Evolutionary conservation across 2,113 vertebrate species (phyloP).

Genomic region (Pundamilia nyererei): DNA sequence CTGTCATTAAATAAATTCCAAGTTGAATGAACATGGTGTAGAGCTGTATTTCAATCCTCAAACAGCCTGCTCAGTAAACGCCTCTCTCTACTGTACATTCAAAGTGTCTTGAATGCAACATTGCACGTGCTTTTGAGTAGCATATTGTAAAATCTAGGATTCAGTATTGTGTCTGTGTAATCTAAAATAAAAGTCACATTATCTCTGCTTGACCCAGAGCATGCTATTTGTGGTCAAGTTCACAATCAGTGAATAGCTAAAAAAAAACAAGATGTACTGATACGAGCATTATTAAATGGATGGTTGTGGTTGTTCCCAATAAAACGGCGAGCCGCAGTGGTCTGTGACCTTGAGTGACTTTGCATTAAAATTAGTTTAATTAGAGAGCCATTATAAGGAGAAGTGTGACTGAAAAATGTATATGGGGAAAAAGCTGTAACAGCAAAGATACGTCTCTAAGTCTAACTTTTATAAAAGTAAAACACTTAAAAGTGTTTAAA

Average conservation of each 20-base stretch:
- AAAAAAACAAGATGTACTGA: not conserved
- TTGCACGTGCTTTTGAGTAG: not conserved
- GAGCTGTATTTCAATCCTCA: not conserved
- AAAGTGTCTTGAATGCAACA: not conserved
- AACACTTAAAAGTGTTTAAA: not conserved
- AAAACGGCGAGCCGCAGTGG: not conserved
- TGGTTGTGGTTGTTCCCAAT: not conserved
- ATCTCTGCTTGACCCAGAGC: not conserved
- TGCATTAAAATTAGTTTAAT: not conserved
- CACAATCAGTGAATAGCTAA: not conserved
- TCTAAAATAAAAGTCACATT: not conserved
- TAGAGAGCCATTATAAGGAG: not conserved
- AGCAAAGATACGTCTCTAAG: not conserved
- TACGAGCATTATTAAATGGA: not conserved
- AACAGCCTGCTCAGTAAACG: not conserved
- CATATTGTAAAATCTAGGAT: not conserved
- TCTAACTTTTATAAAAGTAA: not conserved
- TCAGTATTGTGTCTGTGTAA: not conserved
- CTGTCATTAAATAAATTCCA: not conserved
- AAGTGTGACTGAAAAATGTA: not conserved
- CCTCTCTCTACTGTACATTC: not conserved
- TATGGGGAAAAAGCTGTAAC: not conserved
- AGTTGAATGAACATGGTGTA: not conserved
- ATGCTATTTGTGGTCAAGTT: not conserved
- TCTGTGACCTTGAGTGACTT: not conserved